phyloP scores from a whole-genome alignment of 2,888 invertebrate genomes.

The Athetis lepigone region DNA sequence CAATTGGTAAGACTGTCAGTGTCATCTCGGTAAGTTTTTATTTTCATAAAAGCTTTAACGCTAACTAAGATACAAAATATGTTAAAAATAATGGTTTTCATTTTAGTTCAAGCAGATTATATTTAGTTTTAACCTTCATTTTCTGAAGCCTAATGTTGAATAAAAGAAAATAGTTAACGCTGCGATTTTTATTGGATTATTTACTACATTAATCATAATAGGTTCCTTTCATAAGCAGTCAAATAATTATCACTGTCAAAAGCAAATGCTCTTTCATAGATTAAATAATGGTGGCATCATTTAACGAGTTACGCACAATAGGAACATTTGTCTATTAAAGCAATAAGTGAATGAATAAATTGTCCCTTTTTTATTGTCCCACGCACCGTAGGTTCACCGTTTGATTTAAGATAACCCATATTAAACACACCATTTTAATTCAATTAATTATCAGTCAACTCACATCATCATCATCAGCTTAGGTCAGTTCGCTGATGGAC shows the following conservation, averaged over 20 bases:
- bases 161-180: background rate
- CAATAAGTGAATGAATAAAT: background rate
- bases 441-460: background rate
- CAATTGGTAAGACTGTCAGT: conserved; percentile 41
- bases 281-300: background rate
- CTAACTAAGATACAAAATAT: background rate
- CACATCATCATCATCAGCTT: background rate
- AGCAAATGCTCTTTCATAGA: background rate
- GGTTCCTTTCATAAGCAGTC: background rate
- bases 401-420: background rate
- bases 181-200: background rate
- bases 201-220: conserved; percentile 17
- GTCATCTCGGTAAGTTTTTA: conserved; percentile 17
- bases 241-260: conserved; percentile 6
- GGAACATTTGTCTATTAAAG: background rate
- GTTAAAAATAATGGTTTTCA: background rate
- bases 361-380: background rate
- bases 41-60: conserved; percentile 24
- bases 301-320: background rate
- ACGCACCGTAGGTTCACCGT: background rate
- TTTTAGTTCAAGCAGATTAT: background rate
- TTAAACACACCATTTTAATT: background rate
- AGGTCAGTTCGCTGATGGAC: background rate
- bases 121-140: background rate
- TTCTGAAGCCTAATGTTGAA: background rate